phyloP scores from a whole-genome alignment of 1,140 invertebrate genomes.

The Temnothorax curvispinosus region DNA sequence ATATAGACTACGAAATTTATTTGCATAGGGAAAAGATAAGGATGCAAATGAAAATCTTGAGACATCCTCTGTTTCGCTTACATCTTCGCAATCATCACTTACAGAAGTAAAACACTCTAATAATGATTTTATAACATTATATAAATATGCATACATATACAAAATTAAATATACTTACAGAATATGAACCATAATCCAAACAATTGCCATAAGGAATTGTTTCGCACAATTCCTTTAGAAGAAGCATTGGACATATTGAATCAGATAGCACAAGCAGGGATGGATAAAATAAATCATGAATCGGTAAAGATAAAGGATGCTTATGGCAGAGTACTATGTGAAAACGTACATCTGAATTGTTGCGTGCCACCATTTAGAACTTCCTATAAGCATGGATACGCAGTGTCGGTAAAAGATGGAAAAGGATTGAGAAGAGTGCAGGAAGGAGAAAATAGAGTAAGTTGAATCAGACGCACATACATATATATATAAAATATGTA shows the following conservation, averaged over 20 bases:
- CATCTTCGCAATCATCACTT: neutral
- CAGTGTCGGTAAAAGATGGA: too few relatives aligned
- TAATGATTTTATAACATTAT: neutral
- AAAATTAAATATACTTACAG: neutral
- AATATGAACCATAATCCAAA: too few relatives aligned
- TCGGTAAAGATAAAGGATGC: constrained; percentile 65
- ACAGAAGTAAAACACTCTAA: neutral
- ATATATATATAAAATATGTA: too few relatives aligned
- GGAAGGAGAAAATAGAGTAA: too few relatives aligned
- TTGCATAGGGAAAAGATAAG: neutral
- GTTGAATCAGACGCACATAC: too few relatives aligned
- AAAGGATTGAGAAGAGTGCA: too few relatives aligned
- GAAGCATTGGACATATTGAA: constrained; percentile 84
- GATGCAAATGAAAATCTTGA: neutral
- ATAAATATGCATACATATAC: neutral
- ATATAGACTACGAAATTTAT: neutral
- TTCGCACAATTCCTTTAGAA: neutral
- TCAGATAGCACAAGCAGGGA: too few relatives aligned
- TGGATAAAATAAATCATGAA: neutral
- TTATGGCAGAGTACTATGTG: constrained; percentile 74
- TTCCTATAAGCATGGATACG: too few relatives aligned
- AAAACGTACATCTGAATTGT: constrained; percentile 44
- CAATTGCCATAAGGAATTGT: neutral
- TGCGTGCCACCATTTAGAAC: too few relatives aligned
- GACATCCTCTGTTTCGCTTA: constrained; percentile 80